phyloP scores from a whole-genome alignment of 2,888 invertebrate species.

The Trachelus stipa region DNA sequence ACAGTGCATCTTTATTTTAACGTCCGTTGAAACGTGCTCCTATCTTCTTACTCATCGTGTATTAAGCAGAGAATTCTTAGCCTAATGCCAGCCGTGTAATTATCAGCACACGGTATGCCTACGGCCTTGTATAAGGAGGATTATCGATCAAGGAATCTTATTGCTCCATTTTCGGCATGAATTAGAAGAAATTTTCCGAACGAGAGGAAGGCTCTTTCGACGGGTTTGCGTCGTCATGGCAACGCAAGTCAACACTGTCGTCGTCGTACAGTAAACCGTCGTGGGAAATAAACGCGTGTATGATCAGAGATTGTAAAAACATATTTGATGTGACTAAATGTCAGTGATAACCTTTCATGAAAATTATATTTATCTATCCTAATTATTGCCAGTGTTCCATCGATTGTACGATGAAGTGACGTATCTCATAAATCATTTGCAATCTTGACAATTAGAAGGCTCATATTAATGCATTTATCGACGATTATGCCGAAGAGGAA shows the following conservation, averaged over 20 bases:
- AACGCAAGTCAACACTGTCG: background rate
- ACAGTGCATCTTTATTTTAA: background rate
- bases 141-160: background rate
- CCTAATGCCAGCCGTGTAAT: background rate
- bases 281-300: background rate
- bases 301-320: background rate
- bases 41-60: background rate
- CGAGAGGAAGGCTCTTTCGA: background rate
- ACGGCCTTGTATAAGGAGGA: background rate
- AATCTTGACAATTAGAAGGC: background rate
- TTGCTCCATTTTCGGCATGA: background rate
- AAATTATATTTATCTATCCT: background rate
- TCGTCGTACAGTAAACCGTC: background rate
- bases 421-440: background rate
- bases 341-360: background rate
- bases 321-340: background rate
- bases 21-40: background rate
- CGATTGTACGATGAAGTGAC: background rate
- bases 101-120: background rate
- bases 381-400: background rate
- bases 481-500: background rate
- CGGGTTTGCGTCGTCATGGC: background rate
- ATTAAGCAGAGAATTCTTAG: background rate
- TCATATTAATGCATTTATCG: background rate
- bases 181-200: background rate